Conservation (phyloP, 2,113 vertebrate genomes). For the Cyrtonyx montezumae region DNA sequence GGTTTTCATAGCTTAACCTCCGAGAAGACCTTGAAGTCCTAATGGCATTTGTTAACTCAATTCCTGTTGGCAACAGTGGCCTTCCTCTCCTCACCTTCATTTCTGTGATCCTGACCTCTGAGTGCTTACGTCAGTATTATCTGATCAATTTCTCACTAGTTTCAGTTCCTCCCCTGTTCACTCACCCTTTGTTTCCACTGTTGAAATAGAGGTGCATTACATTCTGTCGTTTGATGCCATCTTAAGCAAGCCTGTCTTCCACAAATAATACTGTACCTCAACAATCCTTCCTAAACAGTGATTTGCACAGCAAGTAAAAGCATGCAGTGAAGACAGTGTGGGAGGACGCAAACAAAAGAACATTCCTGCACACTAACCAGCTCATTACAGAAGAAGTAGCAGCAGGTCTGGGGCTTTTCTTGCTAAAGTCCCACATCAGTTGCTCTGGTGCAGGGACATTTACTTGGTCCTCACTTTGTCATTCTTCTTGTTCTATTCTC, state of each 20-base stretch:
- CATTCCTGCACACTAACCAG: neutral
- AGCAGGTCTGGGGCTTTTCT: neutral
- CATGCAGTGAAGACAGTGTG: neutral
- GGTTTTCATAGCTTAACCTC: neutral
- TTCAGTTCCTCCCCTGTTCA: neutral
- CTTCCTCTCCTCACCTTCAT: neutral
- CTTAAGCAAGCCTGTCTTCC: neutral
- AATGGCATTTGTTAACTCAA: neutral
- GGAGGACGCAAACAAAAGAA: neutral
- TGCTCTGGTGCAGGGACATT: neutral
- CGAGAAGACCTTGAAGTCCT: neutral
- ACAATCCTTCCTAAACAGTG: neutral
- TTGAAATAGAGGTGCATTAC: neutral
- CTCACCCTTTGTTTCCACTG: neutral
- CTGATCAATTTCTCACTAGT: neutral
- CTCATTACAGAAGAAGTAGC: neutral
- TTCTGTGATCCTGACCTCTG: neutral
- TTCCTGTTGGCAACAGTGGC: neutral
- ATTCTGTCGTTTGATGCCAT: neutral
- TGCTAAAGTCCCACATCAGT: neutral
- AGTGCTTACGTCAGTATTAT: neutral
- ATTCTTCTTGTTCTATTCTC: neutral
- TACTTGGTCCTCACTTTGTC: neutral
- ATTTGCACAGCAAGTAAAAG: neutral
- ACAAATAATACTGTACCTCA: accelerated